Evolutionary conservation across 2,797 vertebrate species (phyloP), one percentile per base, ranked within the genome.

Genomic region (Sebastes itinus): DNA sequence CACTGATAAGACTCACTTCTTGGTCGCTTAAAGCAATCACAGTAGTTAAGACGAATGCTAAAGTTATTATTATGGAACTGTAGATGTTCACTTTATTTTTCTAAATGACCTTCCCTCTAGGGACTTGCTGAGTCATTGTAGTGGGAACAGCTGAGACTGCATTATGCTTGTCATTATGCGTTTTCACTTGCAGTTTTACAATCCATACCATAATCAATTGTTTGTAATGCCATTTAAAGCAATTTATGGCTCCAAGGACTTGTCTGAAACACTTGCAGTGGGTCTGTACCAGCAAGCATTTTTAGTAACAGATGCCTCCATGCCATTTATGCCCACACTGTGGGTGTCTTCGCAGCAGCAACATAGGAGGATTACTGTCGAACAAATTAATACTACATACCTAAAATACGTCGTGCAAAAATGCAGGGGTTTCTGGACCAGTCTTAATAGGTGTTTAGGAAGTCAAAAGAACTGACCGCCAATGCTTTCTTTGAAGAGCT

Each of bases 261-360:
- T 81, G 30, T 58, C 49, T 64, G 27, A 71, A 55, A 68, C n/a
- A 74, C 33, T 75, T 72, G 28, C 33, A 56, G 35, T 55, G 28
- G 8, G 27, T 74, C 35, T 72, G 23, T 54, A 77, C 59, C 28
- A 81, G 14, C 20, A 30, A n/a, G 33, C 32, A 54, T 78, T 86
- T 84, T 81, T 84, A 88, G 72, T 65, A 58, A 64, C 69, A 83
- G 13, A 76, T 78, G 71, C 69, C 63, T 72, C 80, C 49, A 77
- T 80, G 33, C 66, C 78, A 68, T 38, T 42, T 27, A 33, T 79
- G 67, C 38, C 78, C 75, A 80, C 73, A 65, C 23, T 72, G 77
- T 79, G 72, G 80, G 64, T 79, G 78, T 78, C 62, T 68, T 81
- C 32, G 4, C 49, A 52, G 65, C 66, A 84, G 66, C 71, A 80